Conservation (phyloP, 2,888 invertebrate species). For the Perithous albicinctus region DNA sequence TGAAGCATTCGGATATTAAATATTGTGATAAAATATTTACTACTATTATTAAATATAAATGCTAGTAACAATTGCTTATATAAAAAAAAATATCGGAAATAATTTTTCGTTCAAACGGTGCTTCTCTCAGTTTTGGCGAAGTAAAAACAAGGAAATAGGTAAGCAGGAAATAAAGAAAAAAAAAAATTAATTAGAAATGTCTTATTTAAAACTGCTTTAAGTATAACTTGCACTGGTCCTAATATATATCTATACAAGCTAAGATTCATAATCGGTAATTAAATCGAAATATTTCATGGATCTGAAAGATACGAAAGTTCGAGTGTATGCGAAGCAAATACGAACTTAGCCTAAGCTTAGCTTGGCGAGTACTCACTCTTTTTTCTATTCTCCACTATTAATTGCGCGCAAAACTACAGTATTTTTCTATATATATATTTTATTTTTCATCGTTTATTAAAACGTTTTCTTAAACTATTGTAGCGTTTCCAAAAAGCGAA, state of each 20-base stretch:
- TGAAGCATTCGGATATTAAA: constrained; percentile 22
- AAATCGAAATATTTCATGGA: background rate
- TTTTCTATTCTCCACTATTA: constrained; percentile 75
- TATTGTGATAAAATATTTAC: background rate
- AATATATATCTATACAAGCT: background rate
- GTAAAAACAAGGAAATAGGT: background rate
- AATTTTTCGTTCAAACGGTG: too few species aligned
- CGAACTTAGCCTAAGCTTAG: constrained; percentile 83
- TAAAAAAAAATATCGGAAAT: background rate
- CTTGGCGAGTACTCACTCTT: constrained; percentile 82
- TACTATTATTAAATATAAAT: background rate
- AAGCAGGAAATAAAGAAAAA: background rate
- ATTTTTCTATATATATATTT: background rate
- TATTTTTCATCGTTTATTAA: constrained; percentile 15
- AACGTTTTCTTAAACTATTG: constrained; percentile 23
- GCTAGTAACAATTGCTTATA: background rate
- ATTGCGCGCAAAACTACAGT: constrained; percentile 38
- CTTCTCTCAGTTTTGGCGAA: constrained; percentile 1
- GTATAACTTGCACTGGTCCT: constrained; percentile 50
- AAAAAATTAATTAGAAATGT: background rate
- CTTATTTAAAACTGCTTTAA: constrained; percentile 5
- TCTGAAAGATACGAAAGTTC: constrained; percentile 62
- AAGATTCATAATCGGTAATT: constrained; percentile 11
- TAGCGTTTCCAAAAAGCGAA: constrained; percentile 51
- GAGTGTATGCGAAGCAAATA: constrained; percentile 82